Evolutionary conservation across 2,113 vertebrate genomes (phyloP).

Genomic region (Sclerurus mexicanus): DNA sequence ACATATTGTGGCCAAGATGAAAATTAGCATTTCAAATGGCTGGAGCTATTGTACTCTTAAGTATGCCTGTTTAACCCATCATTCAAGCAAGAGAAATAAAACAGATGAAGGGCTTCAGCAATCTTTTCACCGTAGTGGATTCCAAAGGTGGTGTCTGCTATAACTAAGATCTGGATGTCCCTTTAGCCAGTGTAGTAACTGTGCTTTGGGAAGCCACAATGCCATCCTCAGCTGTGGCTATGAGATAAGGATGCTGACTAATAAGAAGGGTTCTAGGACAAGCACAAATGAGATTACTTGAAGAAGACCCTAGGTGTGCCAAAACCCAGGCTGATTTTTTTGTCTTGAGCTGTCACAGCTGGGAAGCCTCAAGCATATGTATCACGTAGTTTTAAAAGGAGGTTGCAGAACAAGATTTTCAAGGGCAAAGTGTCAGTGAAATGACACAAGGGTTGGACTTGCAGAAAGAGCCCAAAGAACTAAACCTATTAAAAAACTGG

Average conservation of each 20-base stretch:
- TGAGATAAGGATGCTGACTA: constrained; percentile 69
- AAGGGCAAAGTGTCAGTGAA: constrained; percentile 66
- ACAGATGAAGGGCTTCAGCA: constrained; percentile 55
- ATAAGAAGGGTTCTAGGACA: constrained; percentile 60
- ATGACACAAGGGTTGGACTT: constrained; percentile 58
- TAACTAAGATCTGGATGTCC: constrained; percentile 63
- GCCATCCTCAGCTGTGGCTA: constrained; percentile 51
- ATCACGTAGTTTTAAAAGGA: not conserved
- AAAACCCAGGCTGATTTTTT: constrained; percentile 57
- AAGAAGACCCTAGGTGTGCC: constrained; percentile 53
- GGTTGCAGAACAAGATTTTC: constrained; percentile 39
- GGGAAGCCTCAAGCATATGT: constrained; percentile 35
- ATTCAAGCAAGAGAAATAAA: constrained; percentile 60
- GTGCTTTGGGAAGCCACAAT: constrained; percentile 50
- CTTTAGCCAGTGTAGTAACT: constrained; percentile 21
- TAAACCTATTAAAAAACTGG: constrained; percentile 75
- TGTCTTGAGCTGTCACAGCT: constrained; percentile 49
- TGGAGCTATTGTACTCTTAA: constrained; percentile 62
- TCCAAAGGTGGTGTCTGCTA: constrained; percentile 70
- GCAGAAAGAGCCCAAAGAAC: constrained; percentile 60
- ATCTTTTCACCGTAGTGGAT: not conserved
- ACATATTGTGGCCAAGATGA: constrained; percentile 33
- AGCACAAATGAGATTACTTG: constrained; percentile 71
- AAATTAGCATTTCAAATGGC: constrained; percentile 69
- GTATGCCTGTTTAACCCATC: constrained; percentile 41